Base-by-base conservation (phyloP, 1,140 invertebrate species). In the Leptinotarsa defecta region DNA sequence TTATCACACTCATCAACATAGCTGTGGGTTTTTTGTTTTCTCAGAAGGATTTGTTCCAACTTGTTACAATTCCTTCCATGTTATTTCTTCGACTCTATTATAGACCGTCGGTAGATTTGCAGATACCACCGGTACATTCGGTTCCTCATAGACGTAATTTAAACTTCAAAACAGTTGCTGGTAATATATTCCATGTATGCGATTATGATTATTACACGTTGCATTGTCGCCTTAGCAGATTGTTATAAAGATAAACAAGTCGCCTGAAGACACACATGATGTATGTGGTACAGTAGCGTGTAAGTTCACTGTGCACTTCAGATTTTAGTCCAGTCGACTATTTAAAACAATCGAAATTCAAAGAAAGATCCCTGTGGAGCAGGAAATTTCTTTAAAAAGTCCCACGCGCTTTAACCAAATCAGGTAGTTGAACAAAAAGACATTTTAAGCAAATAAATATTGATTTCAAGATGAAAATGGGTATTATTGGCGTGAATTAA, bases 191-290 rank as follows among this genome's bases (percentile, higher is more conserved):
- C 76, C 76, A 77, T 77, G 72, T 74, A 71, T 77, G 70, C 62
- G 75, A 76, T 76, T 73, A 76, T 70, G 67, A 74, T 77, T 74
- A 77, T 77, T 77, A 77, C 76, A 77, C 70, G 68, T 64, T 77
- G 73, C 74, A 74, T 74, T 74, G 76, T 77, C 76, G 76, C 76
- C 76, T 68, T 43, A 48, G 57, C 43, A 73, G 75, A 76, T 76
- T 48, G 43, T 67, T 76, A 48, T 20, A 52, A 48, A 67, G 76
- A 77, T 77, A 71, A 63, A 19, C 20, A 22, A 64, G 52, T 63
- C 52, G 71, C 72, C 73, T 57, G 48, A 48, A 65, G 75, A 61
- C 48, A 49, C 68, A 15, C 19, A 68, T 72, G 75, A 76, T 76
- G 63, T 76, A 76, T 49, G 62, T 48, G 34, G 43, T 68, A 73